These are phyloP conservation scores for Sesamia inferens DNA, from an alignment of 2,888 invertebrate species.

Conservation along the genomic window DNA sequence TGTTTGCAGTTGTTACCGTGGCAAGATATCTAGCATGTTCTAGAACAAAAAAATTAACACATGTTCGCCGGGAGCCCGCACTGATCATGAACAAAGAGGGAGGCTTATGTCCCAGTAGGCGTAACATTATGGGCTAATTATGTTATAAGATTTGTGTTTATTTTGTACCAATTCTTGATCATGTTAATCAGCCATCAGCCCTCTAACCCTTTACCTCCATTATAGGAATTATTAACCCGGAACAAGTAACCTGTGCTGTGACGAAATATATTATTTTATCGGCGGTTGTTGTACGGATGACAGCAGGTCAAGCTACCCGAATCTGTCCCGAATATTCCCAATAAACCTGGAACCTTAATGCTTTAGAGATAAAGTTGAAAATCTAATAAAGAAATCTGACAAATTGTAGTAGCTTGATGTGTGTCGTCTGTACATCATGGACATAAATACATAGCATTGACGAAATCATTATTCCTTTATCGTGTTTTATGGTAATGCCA, in stretches of 20 bases:
- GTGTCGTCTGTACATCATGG: too few relatives aligned
- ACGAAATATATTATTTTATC: background rate
- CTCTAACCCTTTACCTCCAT: background rate
- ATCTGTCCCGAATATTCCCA: too few relatives aligned
- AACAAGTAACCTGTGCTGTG: constrained; percentile 1
- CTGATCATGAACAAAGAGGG: too few relatives aligned
- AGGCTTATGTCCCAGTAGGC: background rate
- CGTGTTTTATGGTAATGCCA: constrained; percentile 6
- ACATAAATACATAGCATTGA: background rate
- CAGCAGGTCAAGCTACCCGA: too few relatives aligned
- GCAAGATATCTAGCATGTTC: too few relatives aligned
- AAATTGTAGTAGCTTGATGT: too few relatives aligned
- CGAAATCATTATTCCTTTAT: constrained; percentile 16
- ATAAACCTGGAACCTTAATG: too few relatives aligned
- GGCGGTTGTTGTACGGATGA: background rate
- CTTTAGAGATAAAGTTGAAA: too few relatives aligned
- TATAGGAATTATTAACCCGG: background rate
- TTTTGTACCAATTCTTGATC: background rate
- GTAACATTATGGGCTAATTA: background rate
- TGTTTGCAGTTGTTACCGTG: too few relatives aligned
- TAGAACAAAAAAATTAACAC: too few relatives aligned
- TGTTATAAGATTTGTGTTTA: background rate
- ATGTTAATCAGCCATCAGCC: background rate
- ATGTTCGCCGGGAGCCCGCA: too few relatives aligned
- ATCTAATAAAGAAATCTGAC: too few relatives aligned